A percentile compares a stretch with the other conserved stretches of the same genome.
Evolutionary conservation across 2,113 vertebrate genomes (phyloP).

Genomic region (Gobiocypris rarus): DNA sequence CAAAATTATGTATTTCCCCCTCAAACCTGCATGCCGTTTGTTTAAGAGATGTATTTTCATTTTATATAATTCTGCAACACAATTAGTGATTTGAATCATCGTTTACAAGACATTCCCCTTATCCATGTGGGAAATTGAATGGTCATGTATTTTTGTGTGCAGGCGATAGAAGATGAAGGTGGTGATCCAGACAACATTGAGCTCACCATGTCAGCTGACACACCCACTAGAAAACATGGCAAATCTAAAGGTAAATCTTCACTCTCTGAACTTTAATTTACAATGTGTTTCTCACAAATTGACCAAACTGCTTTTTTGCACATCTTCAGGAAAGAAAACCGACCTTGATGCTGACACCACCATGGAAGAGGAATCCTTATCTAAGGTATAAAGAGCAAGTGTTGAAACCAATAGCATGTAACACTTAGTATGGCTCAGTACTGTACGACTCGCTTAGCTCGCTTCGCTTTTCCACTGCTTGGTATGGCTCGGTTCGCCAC

Average conservation of each 20-base stretch:
- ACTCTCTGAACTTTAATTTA: neutral
- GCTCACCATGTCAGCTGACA: constrained; percentile 79
- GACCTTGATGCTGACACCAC: constrained; percentile 86
- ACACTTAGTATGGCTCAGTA: too few species aligned
- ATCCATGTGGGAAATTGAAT: neutral
- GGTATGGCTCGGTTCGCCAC: too few species aligned
- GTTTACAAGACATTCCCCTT: neutral
- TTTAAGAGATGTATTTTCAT: neutral
- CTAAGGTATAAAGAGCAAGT: constrained; percentile 80
- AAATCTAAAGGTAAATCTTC: constrained; percentile 88
- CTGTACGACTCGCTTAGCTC: too few species aligned
- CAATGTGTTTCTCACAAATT: neutral
- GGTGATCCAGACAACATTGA: constrained; percentile 92
- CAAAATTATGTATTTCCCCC: neutral
- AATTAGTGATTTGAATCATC: neutral
- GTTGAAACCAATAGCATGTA: neutral
- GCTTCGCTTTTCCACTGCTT: too few species aligned
- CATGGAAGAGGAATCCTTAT: constrained; percentile 85
- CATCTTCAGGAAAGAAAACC: constrained; percentile 82
- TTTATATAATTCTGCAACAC: neutral
- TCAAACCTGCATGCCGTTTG: neutral
- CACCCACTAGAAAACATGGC: constrained; percentile 83
- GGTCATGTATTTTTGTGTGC: constrained; percentile 13
- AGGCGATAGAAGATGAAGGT: constrained; percentile 97
- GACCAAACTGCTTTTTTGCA: neutral